Percentiles rank a stretch among this genome's conserved stretches.
phyloP scores from a whole-genome alignment of 2,888 invertebrate species.

The Seira musarum region DNA sequence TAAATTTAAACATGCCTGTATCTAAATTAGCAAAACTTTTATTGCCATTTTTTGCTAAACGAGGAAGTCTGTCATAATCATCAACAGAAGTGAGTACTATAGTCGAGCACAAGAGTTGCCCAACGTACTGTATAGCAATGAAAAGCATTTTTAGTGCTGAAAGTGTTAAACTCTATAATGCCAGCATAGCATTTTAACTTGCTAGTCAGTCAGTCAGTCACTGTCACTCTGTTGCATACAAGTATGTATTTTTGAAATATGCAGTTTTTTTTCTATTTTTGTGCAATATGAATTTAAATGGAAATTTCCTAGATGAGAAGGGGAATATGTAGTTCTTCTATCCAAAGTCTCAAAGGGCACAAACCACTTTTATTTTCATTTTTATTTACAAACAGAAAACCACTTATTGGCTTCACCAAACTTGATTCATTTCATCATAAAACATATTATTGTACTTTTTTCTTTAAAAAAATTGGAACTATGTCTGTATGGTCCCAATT shows the following conservation, averaged over 20 bases:
- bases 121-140: conserved; percentile 4
- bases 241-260: not conserved
- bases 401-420: conserved; percentile 11
- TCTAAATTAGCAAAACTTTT: not conserved
- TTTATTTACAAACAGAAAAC: conserved; percentile 20
- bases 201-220: too few relatives aligned
- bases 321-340: too few relatives aligned
- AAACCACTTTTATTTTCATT: conserved; percentile 14
- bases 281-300: conserved; percentile 12
- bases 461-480: conserved; percentile 1
- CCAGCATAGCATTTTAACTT: not conserved
- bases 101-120: conserved; percentile 26
- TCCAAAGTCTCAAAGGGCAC: not conserved
- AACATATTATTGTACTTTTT: conserved; percentile 23
- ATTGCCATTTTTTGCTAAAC: conserved; percentile 21
- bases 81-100: conserved; percentile 19
- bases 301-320: not conserved
- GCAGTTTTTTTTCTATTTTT: not conserved
- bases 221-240: not conserved
- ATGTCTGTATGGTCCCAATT: conserved; percentile 23
- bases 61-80: conserved; percentile 45
- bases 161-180: not conserved
- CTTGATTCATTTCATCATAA: conserved; percentile 7
- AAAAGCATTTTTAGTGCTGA: conserved; percentile 2
- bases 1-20: not conserved